These are phyloP conservation scores for Bombyx huttoni DNA, from an alignment of 2,888 invertebrate species.

Conservation along the genomic window DNA sequence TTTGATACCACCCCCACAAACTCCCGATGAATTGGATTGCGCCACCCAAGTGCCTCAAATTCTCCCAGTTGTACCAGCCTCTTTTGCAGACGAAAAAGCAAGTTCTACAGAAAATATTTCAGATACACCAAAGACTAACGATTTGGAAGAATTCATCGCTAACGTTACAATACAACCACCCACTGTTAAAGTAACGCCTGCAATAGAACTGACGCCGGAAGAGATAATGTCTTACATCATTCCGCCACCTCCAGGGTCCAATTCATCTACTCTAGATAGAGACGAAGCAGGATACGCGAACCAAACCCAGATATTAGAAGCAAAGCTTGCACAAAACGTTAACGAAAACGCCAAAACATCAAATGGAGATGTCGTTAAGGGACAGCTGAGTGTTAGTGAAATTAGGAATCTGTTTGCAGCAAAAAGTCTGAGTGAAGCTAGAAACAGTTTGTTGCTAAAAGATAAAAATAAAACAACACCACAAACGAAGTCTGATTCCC, in stretches of 20 bases:
- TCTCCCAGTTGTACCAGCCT: conserved; percentile 80
- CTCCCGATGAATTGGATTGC: conserved; percentile 84
- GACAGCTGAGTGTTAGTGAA: conserved; percentile 70
- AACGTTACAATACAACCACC: conserved; percentile 88
- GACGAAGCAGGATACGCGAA: conserved; percentile 51
- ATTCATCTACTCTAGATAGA: conserved; percentile 59
- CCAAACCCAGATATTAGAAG: conserved; percentile 45
- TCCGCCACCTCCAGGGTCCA: conserved; percentile 78
- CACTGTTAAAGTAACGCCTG: conserved; percentile 79
- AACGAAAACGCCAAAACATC: conserved; percentile 33
- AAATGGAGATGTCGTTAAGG: conserved; percentile 68
- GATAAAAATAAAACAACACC: conserved; percentile 48
- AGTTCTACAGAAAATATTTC: conserved; percentile 33
- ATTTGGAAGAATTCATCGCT: conserved; percentile 87
- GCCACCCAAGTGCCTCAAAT: conserved; percentile 77
- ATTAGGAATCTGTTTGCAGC: conserved; percentile 66
- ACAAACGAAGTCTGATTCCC: conserved; percentile 51
- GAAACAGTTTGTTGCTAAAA: conserved; percentile 63
- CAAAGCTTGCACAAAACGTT: conserved; percentile 26
- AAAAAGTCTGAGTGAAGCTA: conserved; percentile 62
- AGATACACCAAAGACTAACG: conserved; percentile 61
- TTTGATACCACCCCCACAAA: conserved; percentile 87
- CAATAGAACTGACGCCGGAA: conserved; percentile 84
- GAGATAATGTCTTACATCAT: conserved; percentile 89
- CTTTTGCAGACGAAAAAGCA: conserved; percentile 78